These are phyloP conservation scores for Hirtodrosophila duncani DNA, from an alignment of 2,888 invertebrate genomes.

Conservation along the genomic window DNA sequence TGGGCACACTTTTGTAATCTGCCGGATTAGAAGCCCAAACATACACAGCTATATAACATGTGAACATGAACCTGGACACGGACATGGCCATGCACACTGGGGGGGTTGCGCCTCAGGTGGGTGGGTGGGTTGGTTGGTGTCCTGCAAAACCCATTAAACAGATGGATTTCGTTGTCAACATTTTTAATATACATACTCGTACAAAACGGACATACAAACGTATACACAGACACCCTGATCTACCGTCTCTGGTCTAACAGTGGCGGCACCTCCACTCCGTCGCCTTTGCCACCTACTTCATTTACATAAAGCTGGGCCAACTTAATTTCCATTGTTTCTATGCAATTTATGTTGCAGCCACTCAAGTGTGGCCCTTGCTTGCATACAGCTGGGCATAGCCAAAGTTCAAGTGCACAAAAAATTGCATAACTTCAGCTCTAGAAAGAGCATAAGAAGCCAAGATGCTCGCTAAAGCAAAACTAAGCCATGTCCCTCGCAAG, in stretches of 20 bases:
- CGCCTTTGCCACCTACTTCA: conserved; percentile 12
- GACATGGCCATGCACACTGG: conserved; percentile 11
- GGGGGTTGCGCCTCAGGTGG: conserved; percentile 28
- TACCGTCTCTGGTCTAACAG: too few species aligned
- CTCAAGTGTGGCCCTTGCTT: conserved; percentile 45
- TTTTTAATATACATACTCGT: conserved; percentile 51
- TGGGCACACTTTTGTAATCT: conserved; percentile 55
- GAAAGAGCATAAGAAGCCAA: conserved; percentile 17
- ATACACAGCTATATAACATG: conserved; percentile 10
- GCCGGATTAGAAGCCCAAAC: conserved; percentile 48
- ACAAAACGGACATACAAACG: neutral
- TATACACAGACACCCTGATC: too few species aligned
- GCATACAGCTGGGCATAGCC: too few species aligned
- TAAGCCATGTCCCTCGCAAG: too few species aligned
- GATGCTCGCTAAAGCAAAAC: too few species aligned
- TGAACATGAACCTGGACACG: conserved; percentile 11
- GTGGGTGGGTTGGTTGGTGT: conserved; percentile 3
- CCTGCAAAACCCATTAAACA: conserved; percentile 54
- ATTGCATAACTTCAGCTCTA: too few species aligned
- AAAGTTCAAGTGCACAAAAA: conserved; percentile 39
- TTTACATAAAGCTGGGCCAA: conserved; percentile 57
- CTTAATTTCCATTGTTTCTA: conserved; percentile 68
- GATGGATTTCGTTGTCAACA: conserved; percentile 68
- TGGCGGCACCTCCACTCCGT: too few species aligned
- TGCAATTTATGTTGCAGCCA: conserved; percentile 66